Evolutionary conservation across 2,113 vertebrate species (phyloP).

Genomic region (Trochalopteron elliotii): DNA sequence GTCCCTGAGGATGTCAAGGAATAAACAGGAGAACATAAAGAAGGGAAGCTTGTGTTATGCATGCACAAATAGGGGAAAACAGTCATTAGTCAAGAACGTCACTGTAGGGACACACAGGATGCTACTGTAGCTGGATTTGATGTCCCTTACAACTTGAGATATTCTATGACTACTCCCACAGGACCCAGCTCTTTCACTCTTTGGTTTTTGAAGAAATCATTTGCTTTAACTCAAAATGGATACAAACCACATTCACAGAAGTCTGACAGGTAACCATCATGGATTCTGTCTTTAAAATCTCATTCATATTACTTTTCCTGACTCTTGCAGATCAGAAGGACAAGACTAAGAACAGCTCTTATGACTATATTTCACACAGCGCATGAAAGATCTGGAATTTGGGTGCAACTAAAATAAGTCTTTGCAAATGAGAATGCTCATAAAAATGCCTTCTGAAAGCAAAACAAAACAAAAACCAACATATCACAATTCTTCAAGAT

Average conservation of each 20-base stretch:
- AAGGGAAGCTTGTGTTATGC: background rate
- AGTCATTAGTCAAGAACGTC: background rate
- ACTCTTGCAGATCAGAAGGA: background rate
- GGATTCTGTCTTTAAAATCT: background rate
- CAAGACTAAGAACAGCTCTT: background rate
- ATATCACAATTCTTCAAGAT: background rate
- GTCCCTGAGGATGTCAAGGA: background rate
- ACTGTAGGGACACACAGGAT: background rate
- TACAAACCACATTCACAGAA: background rate
- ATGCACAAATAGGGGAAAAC: background rate
- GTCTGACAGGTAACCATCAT: background rate
- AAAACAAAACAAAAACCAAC: background rate
- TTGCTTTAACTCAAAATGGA: background rate
- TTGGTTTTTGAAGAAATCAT: background rate
- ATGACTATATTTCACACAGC: background rate
- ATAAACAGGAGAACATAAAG: background rate
- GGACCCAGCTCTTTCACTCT: background rate
- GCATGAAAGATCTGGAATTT: background rate
- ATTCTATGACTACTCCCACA: background rate
- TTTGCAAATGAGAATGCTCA: background rate
- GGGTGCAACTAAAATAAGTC: background rate
- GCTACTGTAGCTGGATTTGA: background rate
- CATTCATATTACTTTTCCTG: background rate
- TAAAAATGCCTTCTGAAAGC: background rate
- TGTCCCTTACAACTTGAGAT: background rate